These are phyloP conservation scores for Nylanderia fulva DNA, from an alignment of 1,140 invertebrate genomes.

Conservation along the genomic window DNA sequence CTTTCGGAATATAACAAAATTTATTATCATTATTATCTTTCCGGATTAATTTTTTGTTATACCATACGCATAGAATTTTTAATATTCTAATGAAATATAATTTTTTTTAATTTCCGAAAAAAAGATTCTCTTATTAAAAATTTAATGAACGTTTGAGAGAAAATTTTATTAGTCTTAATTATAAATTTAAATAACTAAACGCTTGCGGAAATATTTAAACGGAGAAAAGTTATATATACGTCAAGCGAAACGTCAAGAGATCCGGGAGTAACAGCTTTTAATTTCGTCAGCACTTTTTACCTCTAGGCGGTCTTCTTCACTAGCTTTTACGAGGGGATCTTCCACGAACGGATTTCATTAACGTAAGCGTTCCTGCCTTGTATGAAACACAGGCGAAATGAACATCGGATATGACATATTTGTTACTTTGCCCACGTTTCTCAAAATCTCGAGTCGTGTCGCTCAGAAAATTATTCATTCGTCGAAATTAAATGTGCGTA, in stretches of 20 bases:
- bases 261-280: constrained; percentile 43
- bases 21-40: neutral
- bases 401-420: constrained; percentile 17
- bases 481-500: neutral
- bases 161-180: constrained; percentile 10
- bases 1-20: constrained; percentile 2
- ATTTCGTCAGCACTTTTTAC: constrained; percentile 30
- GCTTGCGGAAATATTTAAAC: neutral
- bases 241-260: neutral
- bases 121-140: neutral
- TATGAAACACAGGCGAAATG: constrained; percentile 42
- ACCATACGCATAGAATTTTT: neutral
- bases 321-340: constrained; percentile 33
- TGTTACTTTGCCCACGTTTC: constrained; percentile 21
- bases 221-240: neutral
- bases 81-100: neutral
- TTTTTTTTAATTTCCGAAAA: neutral
- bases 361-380: constrained; percentile 40
- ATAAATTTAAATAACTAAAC: constrained; percentile 9
- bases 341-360: constrained; percentile 67
- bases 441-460: constrained; percentile 29
- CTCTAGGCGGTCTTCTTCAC: neutral
- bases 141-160: neutral
- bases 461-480: neutral
- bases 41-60: neutral